Conservation (phyloP, 2,797 vertebrate genomes). For the Chelmon rostratus region DNA sequence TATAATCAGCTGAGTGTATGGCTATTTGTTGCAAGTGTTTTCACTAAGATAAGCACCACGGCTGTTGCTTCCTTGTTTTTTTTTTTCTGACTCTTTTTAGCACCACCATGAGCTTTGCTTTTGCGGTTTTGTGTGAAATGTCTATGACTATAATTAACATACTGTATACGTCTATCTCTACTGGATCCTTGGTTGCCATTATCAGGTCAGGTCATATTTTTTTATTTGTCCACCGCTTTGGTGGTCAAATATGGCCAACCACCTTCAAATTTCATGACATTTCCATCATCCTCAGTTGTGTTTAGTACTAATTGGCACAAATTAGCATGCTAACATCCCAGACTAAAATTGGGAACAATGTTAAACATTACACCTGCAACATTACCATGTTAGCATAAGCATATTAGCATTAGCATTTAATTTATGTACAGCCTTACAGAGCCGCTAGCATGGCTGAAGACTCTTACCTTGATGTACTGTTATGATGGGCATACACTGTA, state of each 20-base stretch:
- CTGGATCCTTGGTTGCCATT: no score
- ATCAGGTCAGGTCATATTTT: no score
- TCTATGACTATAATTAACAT: no score
- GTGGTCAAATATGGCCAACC: no score
- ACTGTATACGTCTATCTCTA: no score
- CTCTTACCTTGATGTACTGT: background rate
- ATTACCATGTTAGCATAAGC: background rate
- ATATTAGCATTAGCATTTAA: background rate
- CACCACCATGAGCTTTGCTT: background rate
- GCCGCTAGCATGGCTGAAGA: background rate
- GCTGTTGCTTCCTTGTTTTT: background rate
- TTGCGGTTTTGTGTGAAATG: background rate
- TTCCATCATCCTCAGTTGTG: no score
- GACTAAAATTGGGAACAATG: no score
- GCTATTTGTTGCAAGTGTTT: background rate
- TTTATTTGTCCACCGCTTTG: no score
- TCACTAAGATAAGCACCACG: background rate
- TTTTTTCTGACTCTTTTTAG: background rate
- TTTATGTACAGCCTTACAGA: background rate
- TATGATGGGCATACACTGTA: no score
- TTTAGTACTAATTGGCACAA: background rate
- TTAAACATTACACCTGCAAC: no score
- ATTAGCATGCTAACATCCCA: no score
- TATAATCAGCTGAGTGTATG: no score
- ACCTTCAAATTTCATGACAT: background rate